These are phyloP conservation scores for Melanogrammus aeglefinus DNA, from an alignment of 2,797 vertebrate genomes.

Conservation along the genomic window DNA sequence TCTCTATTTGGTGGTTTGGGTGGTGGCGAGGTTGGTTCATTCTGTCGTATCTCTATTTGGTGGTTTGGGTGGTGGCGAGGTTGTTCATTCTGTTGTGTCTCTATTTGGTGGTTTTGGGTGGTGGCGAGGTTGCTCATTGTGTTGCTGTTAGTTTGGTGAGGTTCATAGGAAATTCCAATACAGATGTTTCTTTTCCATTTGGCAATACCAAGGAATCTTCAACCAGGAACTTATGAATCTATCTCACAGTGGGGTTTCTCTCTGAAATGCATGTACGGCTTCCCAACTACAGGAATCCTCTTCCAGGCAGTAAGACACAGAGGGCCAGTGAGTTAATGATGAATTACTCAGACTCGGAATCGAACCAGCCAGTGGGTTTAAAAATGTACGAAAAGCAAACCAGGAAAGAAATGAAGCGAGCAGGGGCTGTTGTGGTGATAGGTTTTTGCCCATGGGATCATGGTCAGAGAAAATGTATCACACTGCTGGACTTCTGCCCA, in stretches of 20 bases:
- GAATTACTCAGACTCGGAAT: slow-evolving; percentile 29
- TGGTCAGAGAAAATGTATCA: slow-evolving; percentile 24
- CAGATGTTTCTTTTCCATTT: slow-evolving; percentile 26
- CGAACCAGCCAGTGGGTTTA: not conserved
- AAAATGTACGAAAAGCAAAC: slow-evolving; percentile 46
- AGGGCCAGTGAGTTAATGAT: slow-evolving; percentile 48
- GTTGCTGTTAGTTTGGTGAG: too few relatives aligned
- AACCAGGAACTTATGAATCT: slow-evolving; percentile 60
- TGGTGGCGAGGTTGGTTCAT: too few relatives aligned
- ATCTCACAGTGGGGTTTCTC: slow-evolving; percentile 27
- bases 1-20: slow-evolving; percentile 1
- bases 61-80: not conserved
- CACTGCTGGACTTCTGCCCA: slow-evolving; percentile 46
- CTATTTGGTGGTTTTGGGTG: slow-evolving; percentile 1
- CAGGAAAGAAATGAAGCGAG: slow-evolving; percentile 57
- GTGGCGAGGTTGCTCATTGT: too few relatives aligned
- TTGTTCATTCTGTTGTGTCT: not conserved
- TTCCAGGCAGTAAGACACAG: slow-evolving; percentile 31
- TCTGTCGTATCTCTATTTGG: not conserved
- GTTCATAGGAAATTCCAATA: slow-evolving; percentile 42
- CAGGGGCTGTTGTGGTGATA: slow-evolving; percentile 50
- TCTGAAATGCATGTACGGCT: slow-evolving; percentile 23
- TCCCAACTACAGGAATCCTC: slow-evolving; percentile 2
- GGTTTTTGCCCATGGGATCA: slow-evolving; percentile 50
- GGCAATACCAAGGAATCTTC: slow-evolving; percentile 37